phyloP scores from a whole-genome alignment of 1,140 invertebrate species.

The Metopolophium dirhodum region DNA sequence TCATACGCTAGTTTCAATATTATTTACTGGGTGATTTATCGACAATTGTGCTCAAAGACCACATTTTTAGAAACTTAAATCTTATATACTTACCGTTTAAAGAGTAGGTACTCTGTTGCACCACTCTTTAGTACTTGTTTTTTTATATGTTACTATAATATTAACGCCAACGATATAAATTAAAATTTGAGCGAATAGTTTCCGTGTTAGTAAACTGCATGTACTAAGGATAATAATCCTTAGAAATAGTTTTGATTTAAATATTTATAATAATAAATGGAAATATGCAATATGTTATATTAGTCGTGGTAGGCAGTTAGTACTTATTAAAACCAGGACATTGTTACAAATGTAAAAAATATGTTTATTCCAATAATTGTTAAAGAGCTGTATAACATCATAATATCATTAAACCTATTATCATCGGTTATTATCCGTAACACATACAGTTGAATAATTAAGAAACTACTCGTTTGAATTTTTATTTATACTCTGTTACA shows the following conservation, averaged over 20 bases:
- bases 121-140: too few relatives aligned
- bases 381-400: too few relatives aligned
- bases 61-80: background rate
- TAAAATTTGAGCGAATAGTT: background rate
- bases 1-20: background rate
- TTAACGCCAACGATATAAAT: background rate
- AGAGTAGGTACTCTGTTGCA: background rate
- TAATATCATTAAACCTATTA: too few relatives aligned
- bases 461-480: background rate
- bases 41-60: background rate
- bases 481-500: background rate
- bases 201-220: background rate
- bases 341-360: too few relatives aligned
- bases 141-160: background rate
- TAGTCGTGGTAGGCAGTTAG: background rate
- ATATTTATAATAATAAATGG: background rate
- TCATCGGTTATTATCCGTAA: too few relatives aligned
- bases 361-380: too few relatives aligned
- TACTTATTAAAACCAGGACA: too few relatives aligned
- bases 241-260: background rate
- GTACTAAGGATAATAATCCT: background rate
- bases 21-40: background rate
- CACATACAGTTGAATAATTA: background rate
- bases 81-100: background rate
- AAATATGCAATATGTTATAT: background rate